Evolutionary conservation across 2,113 vertebrate species (phyloP), one percentile per base, ranked within the genome.

Genomic region (Tinamus guttatus): DNA sequence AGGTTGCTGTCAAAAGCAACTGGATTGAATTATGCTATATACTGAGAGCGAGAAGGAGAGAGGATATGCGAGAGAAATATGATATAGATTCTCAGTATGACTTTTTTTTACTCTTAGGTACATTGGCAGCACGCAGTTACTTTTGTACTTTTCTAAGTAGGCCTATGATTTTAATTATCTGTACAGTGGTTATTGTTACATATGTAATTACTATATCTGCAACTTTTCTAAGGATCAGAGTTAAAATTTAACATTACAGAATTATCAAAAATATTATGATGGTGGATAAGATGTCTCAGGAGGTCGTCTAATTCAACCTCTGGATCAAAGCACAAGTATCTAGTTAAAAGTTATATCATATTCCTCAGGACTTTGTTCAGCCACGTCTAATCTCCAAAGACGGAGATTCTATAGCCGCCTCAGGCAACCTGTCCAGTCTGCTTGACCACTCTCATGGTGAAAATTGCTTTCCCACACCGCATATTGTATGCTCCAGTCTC

Each of bases 1-100:
- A 94, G 73, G 89, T 91, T 97, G 63, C 94, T 96, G 85, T 97
- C 96, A 97, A 96, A 97, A 90, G 81, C 75, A 91, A 89, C 82
- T 91, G 82, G 25, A 92, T 85, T 94, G 77, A 96, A 96, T 97
- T 97, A 94, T 91, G 41, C 70, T 96, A 32, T 64, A 34, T 81
- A 77, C 40, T 65, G 92, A 87, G 88, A 91, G 49, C 52, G 81
- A 89, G 77, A 60, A 86, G 49, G 74, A 89, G 73, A 67, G 58
- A 56, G 49, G 88, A 91, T 69, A 20, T 74, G 7, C 93, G 49
- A 84, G 54, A 94, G 71, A 92, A 94, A 93, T 78, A 89, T 38
- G 18, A 21, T 12, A 64, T 63, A 34, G 20, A 85, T 41, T 88
- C 79, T 89, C 32, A 87, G 51, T 65, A 34, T n/a, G 4, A 15